Evolutionary conservation across 2,797 vertebrate genomes (phyloP), one percentile per base, ranked within the genome.

Genomic region (Pangasius djambal): DNA sequence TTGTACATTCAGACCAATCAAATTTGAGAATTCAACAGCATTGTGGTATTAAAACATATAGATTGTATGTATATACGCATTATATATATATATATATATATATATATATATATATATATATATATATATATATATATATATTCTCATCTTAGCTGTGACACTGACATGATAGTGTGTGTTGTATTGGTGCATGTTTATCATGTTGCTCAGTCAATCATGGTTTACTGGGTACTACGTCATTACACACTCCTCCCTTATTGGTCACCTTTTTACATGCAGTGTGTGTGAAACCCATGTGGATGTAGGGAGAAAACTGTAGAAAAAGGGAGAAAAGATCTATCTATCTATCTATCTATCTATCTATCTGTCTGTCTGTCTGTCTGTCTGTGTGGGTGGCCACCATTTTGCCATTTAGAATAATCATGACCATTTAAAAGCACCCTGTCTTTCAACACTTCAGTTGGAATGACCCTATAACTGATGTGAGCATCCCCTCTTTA

Each of bases 401-500:
- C 3, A 67, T n/a, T 34, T 5, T 31, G n/a, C 4, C 4, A 37
- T 31, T 69, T 34, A 31, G 12, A 31, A 48, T 25, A 48, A 25
- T 12, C 9, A 12, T 81, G 25, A 63, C 25, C 16, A 65, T 18
- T 48, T 83, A 83, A 67, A 83, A 83, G 6, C 61, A 50, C 13
- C 40, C 28, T 85, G 40, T 69, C 48, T 69, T 48, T 25, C 12
- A 50, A 22, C 40, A 85, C 65, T 57, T 86, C 28, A 75, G 4
- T 31, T 44, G 70, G 70, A 86, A 86, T 86, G 55, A 61, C 70
- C 69, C 70, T 75, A 6, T 40, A 86, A 22, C 52, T 28, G 28
- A 40, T 77, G 57, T 48, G 34, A 75, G 34, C 22, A 59, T 86
- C 55, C 57, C 83, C 52, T 75, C 70, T 74, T 50, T 77, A 86